phyloP scores from a whole-genome alignment of 2,113 vertebrate genomes.

The Phodopus roborovskii region DNA sequence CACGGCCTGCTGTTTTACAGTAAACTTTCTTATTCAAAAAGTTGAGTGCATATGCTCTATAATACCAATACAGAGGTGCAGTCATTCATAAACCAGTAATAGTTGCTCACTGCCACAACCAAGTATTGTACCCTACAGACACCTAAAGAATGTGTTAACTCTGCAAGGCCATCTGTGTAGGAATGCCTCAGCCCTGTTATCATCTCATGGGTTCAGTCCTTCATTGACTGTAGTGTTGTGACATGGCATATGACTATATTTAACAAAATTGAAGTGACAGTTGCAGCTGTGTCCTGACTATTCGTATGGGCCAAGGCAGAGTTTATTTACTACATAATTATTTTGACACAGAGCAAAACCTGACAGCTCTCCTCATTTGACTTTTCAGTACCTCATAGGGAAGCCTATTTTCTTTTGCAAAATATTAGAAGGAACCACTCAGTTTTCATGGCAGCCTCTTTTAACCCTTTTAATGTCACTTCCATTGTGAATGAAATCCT shows the following conservation, averaged over 20 bases:
- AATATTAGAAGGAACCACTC: background rate
- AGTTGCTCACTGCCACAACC: background rate
- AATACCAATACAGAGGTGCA: no score
- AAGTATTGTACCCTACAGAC: background rate
- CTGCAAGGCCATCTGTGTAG: background rate
- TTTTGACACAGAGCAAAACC: background rate
- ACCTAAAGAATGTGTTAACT: background rate
- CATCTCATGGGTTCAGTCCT: no score
- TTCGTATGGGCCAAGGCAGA: no score
- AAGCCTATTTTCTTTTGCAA: background rate
- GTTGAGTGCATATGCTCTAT: background rate
- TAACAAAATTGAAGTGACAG: background rate
- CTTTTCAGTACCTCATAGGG: background rate
- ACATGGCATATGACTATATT: background rate
- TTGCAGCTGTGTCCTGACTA: background rate
- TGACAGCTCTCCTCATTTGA: background rate
- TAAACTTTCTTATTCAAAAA: background rate
- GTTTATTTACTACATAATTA: background rate
- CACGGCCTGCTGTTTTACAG: background rate
- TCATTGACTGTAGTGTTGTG: background rate
- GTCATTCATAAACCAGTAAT: background rate
- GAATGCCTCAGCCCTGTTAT: background rate
- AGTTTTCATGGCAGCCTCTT: background rate
- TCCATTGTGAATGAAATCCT: background rate
- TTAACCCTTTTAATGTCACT: background rate